Base-by-base conservation (phyloP, 2,888 invertebrate species). In the Eupithecia subfuscata region DNA sequence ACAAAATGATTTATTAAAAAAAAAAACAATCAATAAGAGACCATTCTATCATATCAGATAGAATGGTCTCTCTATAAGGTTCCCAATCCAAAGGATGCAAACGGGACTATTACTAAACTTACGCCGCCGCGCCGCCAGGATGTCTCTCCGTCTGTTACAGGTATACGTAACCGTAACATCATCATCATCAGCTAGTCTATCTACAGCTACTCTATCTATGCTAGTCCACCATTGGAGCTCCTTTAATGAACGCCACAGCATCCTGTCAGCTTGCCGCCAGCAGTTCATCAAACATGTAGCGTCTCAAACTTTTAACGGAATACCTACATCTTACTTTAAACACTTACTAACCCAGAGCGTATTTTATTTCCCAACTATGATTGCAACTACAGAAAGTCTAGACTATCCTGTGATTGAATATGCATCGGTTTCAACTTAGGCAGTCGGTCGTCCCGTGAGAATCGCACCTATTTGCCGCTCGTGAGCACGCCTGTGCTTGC, bases 361-460 rank as follows among this genome's bases (percentile, higher is more conserved):
- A 18, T 22, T 18, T 34, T 64, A 34, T 34, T 34, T 22, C 22
- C 30, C 16, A 9, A 8, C 16, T 16, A 7, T 18, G 9, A 64
- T 30, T 34, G 18, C 16, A 8, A 18, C 8, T 9, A 60, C 14
- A 60, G 60, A 60, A 60, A 67, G n/a, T 67, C 40, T 67, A 40
- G 67, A 67, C 40, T 40, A n/a, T 37, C 12, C 67, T 67, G 11
- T 37, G 18, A n/a, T 67, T 67, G 40, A 67, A 67, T 67, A 67
- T 67, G 40, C 67, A 67, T 67, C 18, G 16, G 12, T 1, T 67
- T 14, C 18, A 64, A 25, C 60, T 60, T 60, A 60, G 67, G 67
- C 22, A 40, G 67, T n/a, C 67, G 67, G 67, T 64, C 67, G 75
- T 84, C 88, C 87, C 89, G 88, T 90, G 91, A 88, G 90, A 91